These are phyloP conservation scores for Lutraria lutraria DNA, from an alignment of 2,888 invertebrate genomes.

Conservation along the genomic window DNA sequence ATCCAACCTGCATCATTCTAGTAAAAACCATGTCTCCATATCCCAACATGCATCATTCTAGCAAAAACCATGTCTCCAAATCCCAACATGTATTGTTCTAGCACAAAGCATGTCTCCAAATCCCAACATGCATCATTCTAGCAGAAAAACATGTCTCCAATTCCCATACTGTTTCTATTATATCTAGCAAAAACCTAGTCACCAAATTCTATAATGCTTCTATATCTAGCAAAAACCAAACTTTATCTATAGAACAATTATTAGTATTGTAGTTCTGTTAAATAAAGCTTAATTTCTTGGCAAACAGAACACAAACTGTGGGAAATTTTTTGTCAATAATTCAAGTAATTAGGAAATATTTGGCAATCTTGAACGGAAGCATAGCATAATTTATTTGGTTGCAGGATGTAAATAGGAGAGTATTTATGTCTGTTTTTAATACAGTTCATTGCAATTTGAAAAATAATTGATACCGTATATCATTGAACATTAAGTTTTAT, in stretches of 20 bases:
- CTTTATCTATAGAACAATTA: background rate
- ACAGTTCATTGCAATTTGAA: background rate
- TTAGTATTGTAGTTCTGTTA: background rate
- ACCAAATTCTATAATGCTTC: background rate
- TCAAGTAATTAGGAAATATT: slow-evolving; percentile 31
- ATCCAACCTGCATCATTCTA: too few species aligned
- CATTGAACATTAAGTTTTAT: background rate
- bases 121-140: background rate
- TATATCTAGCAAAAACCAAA: background rate
- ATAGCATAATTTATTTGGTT: slow-evolving; percentile 15
- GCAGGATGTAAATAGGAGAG: slow-evolving; percentile 25
- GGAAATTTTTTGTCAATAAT: slow-evolving; percentile 38
- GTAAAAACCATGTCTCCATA: too few species aligned
- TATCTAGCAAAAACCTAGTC: background rate
- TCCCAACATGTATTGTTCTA: background rate
- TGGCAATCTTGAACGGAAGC: slow-evolving; percentile 5
- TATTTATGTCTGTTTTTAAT: slow-evolving; percentile 23
- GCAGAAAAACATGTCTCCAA: background rate
- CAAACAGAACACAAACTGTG: slow-evolving; percentile 4
- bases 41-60: background rate
- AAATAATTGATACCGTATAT: slow-evolving; percentile 5
- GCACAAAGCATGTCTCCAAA: background rate
- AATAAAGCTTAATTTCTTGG: slow-evolving; percentile 16
- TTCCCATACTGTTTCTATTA: background rate
- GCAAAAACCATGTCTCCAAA: background rate